Evolutionary conservation across 2,113 vertebrate genomes (phyloP).

Genomic region (Ochotona princeps): DNA sequence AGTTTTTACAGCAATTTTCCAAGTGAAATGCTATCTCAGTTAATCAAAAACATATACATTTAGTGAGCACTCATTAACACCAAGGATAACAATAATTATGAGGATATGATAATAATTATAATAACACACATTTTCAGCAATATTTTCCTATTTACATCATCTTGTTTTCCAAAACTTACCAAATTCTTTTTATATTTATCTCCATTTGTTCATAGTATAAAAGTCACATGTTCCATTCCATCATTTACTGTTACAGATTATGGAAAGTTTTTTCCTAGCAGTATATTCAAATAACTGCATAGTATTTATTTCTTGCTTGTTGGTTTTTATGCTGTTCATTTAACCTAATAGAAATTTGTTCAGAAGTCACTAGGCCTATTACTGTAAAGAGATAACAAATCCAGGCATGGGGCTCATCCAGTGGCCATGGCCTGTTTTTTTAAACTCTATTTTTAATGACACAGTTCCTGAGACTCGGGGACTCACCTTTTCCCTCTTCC

Average conservation of each 20-base stretch:
- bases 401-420: not conserved
- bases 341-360: not conserved
- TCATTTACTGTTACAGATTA: not conserved
- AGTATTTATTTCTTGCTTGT: not conserved
- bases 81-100: not conserved
- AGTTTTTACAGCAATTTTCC: not conserved
- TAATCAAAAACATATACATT: not conserved
- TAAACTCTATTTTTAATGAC: too few species aligned
- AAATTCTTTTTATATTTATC: not conserved
- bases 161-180: not conserved
- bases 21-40: not conserved
- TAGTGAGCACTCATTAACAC: not conserved
- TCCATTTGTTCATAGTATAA: not conserved
- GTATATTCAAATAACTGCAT: not conserved
- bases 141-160: not conserved
- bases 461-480: too few species aligned
- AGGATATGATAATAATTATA: not conserved
- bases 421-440: not conserved
- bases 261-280: not conserved
- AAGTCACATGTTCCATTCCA: not conserved
- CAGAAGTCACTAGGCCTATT: not conserved
- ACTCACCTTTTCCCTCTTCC: too few species aligned
- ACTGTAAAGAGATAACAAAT: not conserved
- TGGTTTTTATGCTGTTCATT: too few species aligned
- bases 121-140: not conserved